Conservation (phyloP, 1,140 invertebrate species). For the Teleogryllus occipitalis region DNA sequence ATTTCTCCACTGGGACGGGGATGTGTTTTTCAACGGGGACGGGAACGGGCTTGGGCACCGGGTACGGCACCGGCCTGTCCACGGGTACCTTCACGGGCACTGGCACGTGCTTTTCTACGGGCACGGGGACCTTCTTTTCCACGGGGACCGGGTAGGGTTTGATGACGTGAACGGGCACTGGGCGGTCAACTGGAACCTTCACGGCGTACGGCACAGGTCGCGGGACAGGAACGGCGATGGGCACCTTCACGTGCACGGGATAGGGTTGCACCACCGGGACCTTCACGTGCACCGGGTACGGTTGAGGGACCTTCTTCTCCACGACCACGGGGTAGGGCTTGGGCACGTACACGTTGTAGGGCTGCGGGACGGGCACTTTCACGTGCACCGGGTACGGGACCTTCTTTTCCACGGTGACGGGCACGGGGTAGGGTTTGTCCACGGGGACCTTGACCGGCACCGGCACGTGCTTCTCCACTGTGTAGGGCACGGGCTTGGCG, state of each 20-base stretch:
- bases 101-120: conserved; percentile 23
- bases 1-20: conserved; percentile 27
- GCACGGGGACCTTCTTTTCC: conserved; percentile 39
- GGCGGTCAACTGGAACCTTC: conserved; percentile 20
- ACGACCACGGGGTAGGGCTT: conserved; percentile 21
- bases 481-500: conserved; percentile 46
- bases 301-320: conserved; percentile 22
- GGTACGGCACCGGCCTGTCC: conserved; percentile 47
- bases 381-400: conserved; percentile 22
- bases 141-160: conserved; percentile 34
- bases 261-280: conserved; percentile 23
- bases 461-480: conserved; percentile 40
- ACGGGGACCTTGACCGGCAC: conserved; percentile 32
- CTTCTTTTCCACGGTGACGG: conserved; percentile 20
- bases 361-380: conserved; percentile 20
- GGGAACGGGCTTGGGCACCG: conserved; percentile 43
- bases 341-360: conserved; percentile 25
- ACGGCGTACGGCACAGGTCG: conserved; percentile 19
- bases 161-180: conserved; percentile 20
- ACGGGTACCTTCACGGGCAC: conserved; percentile 45
- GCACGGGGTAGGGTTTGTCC: conserved; percentile 21
- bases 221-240: conserved; percentile 15
- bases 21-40: conserved; percentile 49
- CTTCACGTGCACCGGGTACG: conserved; percentile 22
- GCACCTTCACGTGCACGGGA: conserved; percentile 22